Percentiles rank a stretch among this genome's conserved stretches.
Evolutionary conservation across 2,888 invertebrate genomes (phyloP).

Genomic region (Lasioglossum pauxillum): DNA sequence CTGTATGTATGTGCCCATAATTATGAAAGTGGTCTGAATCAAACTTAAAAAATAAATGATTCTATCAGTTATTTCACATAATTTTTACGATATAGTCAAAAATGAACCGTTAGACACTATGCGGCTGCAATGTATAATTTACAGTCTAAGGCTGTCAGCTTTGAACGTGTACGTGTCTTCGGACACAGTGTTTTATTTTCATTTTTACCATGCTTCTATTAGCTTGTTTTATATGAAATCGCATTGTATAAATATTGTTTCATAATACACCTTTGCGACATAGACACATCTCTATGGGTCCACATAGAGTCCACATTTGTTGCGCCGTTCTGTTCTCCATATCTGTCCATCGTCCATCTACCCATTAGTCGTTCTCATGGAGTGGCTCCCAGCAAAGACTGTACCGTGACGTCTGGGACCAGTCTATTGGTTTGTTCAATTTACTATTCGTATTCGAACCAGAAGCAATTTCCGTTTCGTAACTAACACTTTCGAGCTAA

Average conservation of each 20-base stretch:
- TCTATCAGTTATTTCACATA: no score
- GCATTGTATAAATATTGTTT: not conserved
- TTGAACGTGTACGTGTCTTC: constrained; percentile 3
- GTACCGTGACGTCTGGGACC: constrained; percentile 88
- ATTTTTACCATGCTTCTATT: not conserved
- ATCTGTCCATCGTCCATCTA: constrained; percentile 86
- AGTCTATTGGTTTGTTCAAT: constrained; percentile 84
- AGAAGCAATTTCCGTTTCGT: not conserved
- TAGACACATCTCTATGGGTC: no score
- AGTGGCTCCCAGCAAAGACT: constrained; percentile 92
- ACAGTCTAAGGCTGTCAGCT: constrained; percentile 3
- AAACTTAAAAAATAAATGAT: no score
- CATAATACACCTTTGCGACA: constrained; percentile 50
- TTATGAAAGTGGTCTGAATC: no score
- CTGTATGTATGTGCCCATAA: not conserved
- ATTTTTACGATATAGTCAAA: no score
- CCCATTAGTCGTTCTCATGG: constrained; percentile 91
- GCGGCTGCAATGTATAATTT: constrained; percentile 15
- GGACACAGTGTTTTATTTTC: not conserved
- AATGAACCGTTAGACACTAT: not conserved
- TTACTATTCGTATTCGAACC: constrained; percentile 68
- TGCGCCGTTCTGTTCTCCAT: constrained; percentile 71
- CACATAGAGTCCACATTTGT: no score
- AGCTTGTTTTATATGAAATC: not conserved
- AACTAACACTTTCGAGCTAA: not conserved